Conservation (phyloP, 2,113 vertebrate species). For the Paraplagusia blochii region DNA sequence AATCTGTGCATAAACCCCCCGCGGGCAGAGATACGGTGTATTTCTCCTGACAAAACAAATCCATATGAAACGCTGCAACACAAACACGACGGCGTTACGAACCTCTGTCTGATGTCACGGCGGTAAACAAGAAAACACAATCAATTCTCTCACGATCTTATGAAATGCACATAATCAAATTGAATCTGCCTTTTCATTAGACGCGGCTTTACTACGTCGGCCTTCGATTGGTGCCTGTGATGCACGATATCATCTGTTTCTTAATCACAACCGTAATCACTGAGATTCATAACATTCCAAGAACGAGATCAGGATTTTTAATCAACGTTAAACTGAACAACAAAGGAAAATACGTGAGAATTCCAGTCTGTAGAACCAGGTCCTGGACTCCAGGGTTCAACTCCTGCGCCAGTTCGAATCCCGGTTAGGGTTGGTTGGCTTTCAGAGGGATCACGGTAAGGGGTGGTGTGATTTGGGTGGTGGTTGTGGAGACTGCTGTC, state of each 20-base stretch:
- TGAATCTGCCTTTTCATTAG: constrained; percentile 10
- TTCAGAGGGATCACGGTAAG: no score
- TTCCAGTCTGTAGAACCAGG: not conserved
- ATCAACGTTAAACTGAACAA: constrained; percentile 10
- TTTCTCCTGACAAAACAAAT: not conserved
- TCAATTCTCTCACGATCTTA: not conserved
- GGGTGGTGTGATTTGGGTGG: no score
- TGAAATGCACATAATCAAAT: constrained; percentile 6
- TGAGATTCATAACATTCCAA: not conserved
- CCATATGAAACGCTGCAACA: not conserved
- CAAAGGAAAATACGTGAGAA: constrained; percentile 2
- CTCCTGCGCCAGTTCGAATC: no score
- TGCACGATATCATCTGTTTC: constrained; percentile 3
- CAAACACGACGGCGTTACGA: not conserved
- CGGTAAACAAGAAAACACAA: not conserved
- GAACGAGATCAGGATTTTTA: not conserved
- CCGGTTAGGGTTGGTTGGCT: no score
- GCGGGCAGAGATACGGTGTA: not conserved
- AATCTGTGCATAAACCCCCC: not conserved
- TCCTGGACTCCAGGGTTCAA: no score
- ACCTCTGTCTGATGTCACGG: not conserved
- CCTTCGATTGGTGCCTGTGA: constrained; percentile 5
- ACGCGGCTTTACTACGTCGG: not conserved
- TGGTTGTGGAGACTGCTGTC: no score
- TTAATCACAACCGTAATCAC: constrained; percentile 5